These are phyloP conservation scores for Hippoglossus stenolepis DNA, from an alignment of 2,113 vertebrate species.

Conservation along the genomic window DNA sequence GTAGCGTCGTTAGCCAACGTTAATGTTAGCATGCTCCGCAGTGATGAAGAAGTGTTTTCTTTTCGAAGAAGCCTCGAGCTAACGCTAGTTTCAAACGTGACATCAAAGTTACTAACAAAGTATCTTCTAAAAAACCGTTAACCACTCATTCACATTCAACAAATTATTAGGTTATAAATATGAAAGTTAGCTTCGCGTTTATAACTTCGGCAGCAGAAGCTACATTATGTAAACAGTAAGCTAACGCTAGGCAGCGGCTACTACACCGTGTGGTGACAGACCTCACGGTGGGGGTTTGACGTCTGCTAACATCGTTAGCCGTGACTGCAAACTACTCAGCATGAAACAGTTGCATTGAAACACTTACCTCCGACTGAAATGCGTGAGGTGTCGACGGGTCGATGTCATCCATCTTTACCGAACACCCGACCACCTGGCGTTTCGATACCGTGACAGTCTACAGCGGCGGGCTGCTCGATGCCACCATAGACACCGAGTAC, in stretches of 20 bases:
- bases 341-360: conserved; percentile 30
- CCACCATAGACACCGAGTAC: conserved; percentile 51
- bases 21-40: conserved; percentile 56
- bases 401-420: conserved; percentile 72
- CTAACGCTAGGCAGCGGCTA: conserved; percentile 58
- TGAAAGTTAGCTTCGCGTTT: background rate
- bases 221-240: conserved; percentile 47
- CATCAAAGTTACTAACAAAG: background rate
- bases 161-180: background rate
- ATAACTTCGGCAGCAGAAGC: background rate
- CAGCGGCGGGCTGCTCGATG: conserved; percentile 6
- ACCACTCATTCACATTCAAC: background rate
- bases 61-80: conserved; percentile 26
- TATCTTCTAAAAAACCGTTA: background rate
- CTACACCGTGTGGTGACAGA: conserved; percentile 44
- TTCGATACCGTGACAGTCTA: conserved; percentile 12
- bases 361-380: conserved; percentile 76
- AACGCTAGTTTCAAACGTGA: conserved; percentile 10
- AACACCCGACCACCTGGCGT: conserved; percentile 43
- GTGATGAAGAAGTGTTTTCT: conserved; percentile 67
- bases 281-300: conserved; percentile 40
- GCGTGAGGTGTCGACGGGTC: conserved; percentile 74
- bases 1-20: conserved; percentile 5
- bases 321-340: conserved; percentile 8
- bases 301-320: conserved; percentile 48